Evolutionary conservation across 2,797 vertebrate genomes (phyloP), one percentile per base, ranked within the genome.

Genomic region (Dendrocincla tyrannina): DNA sequence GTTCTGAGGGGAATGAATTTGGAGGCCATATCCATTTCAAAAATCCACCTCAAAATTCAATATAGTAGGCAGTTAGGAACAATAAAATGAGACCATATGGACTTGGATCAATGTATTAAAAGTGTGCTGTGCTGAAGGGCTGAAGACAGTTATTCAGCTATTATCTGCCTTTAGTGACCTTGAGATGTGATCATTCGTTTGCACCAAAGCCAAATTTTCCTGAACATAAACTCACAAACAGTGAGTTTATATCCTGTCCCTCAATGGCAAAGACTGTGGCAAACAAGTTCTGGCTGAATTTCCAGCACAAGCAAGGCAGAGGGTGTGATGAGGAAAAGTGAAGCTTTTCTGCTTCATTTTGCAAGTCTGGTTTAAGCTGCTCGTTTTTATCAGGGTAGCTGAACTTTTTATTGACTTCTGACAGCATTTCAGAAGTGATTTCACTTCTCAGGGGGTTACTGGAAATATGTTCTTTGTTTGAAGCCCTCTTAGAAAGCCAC

Each of bases 41-140:
- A 95, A 94, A 75, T 79, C 66, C 44, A 90, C 66, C 80, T 93
- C 90, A 94, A 91, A 93, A 93, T 90, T 93, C 80, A 94, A 88
- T 90, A 81, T 77, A 85, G 49, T 68, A 84, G 85, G 76, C 85
- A 92, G 68, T 77, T 63, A 94, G 80, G 76, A 91, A 70, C 37
- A 66, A 88, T 91, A 93, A 97, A 97, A 94, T 66, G 58, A 76
- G 95, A 94, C 90, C 95, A 94, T 84, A 91, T 93, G 94, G 90
- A 22, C 73, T 81, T 9, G 18, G 63, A 82, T 84, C 80, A 66
- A 85, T 44, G 66, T 66, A 81, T 69, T 75, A 47, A 52, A 86
- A 66, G 4, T 66, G 11, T 3, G 22, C 62, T 84, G 3, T 17
- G 70, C 79, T 89, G 69, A 86, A 81, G 42, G 58, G 58, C 59